Evolutionary conservation across 2,113 vertebrate species (phyloP), one percentile per base, ranked within the genome.

Genomic region (Sander vitreus): DNA sequence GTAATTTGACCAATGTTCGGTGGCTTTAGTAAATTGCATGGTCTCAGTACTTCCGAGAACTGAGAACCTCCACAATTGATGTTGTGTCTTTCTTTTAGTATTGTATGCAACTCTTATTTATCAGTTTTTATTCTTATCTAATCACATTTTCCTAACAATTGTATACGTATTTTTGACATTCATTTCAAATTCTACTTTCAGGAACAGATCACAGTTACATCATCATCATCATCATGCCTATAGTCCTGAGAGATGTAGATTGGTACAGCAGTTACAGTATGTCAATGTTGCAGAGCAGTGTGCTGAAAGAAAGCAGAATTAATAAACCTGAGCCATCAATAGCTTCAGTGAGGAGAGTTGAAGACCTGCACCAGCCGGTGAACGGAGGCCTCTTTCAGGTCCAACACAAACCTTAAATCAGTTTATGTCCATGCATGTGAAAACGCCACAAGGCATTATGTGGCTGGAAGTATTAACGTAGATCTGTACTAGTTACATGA

Each of bases 351-450:
- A 30, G n/a, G 8, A 72, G 50, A 55, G 68, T 13, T 50, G 54
- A 55, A 76, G 76, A 77, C 83, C 85, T 77, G 77, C 58, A 66
- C 36, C 13, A 73, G 45, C 72, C 64, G 75, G 48, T 83, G 73
- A 77, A 57, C 21, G 25, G 69, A 58, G 36, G 55, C 66, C n/a
- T 64, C 23, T 39, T 30, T 62, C 50, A 59, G 27, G 15, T 25
- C 30, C 19, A 78, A 48, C 54, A 30, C 13, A 27, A 39, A 23
- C 33, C 27, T 23, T 79, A 0, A 2, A 68, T 36, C 9, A 18
- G 54, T 70, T 33, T 39, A 27, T 48, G 23, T 33, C 23, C 23
- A 27, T 50, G 25, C 36, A 65, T 71, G 23, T 13, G 47, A 27
- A 70, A 78, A 63, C 3, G 36, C 50, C n/a, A 1, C 5, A 9